A percentile compares a stretch with the other conserved stretches of the same genome.
phyloP scores from a whole-genome alignment of 2,888 invertebrate species.

The Maniola hyperantus region DNA sequence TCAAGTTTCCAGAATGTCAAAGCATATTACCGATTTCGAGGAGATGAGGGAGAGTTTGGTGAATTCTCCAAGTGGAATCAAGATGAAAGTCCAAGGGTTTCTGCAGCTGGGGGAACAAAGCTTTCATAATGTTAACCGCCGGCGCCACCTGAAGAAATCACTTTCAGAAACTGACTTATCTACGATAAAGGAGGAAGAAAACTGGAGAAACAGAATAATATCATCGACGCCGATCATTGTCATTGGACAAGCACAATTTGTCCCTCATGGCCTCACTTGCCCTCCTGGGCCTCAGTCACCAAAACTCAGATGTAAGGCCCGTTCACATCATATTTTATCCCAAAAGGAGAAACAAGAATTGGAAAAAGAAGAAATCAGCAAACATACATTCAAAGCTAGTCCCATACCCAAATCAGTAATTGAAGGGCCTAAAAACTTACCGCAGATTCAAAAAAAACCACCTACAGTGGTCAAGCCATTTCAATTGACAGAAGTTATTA shows the following conservation, averaged over 20 bases:
- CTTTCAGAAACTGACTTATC: too few species aligned
- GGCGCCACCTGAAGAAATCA: too few species aligned
- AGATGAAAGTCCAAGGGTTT: too few species aligned
- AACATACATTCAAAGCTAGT: conserved; percentile 86
- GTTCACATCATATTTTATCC: conserved; percentile 80
- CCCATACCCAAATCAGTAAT: conserved; percentile 84
- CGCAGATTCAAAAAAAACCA: conserved; percentile 79
- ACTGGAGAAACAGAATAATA: too few species aligned
- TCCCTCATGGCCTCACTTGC: conserved; percentile 62
- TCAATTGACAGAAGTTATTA: conserved; percentile 82
- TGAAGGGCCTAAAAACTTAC: conserved; percentile 72
- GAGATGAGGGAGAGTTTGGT: too few species aligned
- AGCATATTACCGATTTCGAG: too few species aligned
- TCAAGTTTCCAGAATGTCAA: too few species aligned
- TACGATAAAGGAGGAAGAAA: too few species aligned
- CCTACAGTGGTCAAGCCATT: conserved; percentile 85
- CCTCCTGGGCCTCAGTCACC: conserved; percentile 83
- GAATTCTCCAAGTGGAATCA: too few species aligned
- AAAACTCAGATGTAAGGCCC: conserved; percentile 75
- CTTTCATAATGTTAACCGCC: too few species aligned
- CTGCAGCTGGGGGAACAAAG: too few species aligned
- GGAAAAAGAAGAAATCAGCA: conserved; percentile 85
- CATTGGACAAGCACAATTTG: conserved; percentile 47
- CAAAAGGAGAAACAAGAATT: conserved; percentile 84
- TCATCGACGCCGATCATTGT: too few species aligned